phyloP scores from a whole-genome alignment of 2,797 vertebrate species.

The Moxostoma hubbsi region DNA sequence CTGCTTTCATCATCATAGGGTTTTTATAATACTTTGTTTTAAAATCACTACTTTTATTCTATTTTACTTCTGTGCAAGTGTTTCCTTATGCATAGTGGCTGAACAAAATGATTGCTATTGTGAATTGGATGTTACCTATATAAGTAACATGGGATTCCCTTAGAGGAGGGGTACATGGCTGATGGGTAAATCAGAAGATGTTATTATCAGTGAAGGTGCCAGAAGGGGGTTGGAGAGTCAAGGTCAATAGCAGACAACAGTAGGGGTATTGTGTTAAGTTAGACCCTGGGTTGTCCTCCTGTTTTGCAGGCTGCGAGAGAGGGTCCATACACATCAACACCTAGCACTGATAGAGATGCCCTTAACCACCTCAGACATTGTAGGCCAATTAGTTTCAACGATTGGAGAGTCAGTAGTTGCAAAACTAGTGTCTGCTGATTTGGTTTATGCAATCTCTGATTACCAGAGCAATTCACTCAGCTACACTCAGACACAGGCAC shows the following conservation, averaged over 20 bases:
- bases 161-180: constrained; percentile 8
- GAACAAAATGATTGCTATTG: background rate
- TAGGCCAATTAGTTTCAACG: constrained; percentile 45
- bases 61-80: background rate
- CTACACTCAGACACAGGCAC: too few relatives aligned
- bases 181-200: background rate
- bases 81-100: constrained; percentile 1
- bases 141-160: background rate
- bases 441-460: constrained; percentile 13
- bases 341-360: constrained; percentile 25
- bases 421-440: constrained; percentile 46
- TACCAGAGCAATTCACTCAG: background rate
- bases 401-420: constrained; percentile 51
- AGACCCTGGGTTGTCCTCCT: background rate
- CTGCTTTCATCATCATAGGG: background rate
- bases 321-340: constrained; percentile 37
- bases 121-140: background rate
- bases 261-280: background rate
- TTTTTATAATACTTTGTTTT: background rate
- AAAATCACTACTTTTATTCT: too few relatives aligned
- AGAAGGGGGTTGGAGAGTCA: background rate
- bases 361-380: constrained; percentile 45
- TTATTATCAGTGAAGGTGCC: background rate
- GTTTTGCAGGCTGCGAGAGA: background rate
- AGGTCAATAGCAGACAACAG: background rate